phyloP scores from a whole-genome alignment of 2,888 invertebrate species.

The Pimpla rufipes region DNA sequence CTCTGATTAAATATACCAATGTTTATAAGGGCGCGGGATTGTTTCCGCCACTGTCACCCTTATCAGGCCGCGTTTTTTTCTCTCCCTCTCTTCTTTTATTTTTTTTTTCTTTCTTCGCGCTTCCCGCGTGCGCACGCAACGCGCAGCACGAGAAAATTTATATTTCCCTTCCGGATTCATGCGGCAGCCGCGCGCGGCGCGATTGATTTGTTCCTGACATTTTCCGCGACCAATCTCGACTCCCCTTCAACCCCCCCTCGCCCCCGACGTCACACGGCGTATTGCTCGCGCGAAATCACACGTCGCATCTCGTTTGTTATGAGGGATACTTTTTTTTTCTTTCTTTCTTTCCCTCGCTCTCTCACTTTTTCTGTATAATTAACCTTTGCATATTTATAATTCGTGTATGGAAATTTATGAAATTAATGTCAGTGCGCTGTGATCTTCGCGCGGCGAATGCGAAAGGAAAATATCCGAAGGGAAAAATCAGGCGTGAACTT shows the following conservation, averaged over 20 bases:
- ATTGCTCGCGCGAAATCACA: background rate
- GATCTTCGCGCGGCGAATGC: background rate
- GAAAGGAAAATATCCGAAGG: background rate
- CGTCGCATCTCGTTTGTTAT: constrained; percentile 14
- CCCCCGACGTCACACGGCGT: background rate
- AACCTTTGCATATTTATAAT: constrained; percentile 45
- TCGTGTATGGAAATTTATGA: constrained; percentile 38
- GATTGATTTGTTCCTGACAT: constrained; percentile 47
- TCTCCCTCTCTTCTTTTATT: constrained; percentile 3
- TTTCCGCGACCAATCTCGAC: constrained; percentile 9
- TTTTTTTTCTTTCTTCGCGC: background rate
- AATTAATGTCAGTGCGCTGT: constrained; percentile 30
- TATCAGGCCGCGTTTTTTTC: constrained; percentile 9
- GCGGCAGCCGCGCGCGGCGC: background rate
- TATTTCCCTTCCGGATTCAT: constrained; percentile 10
- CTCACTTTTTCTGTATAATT: constrained; percentile 17
- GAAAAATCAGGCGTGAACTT: too few species aligned
- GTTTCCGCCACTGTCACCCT: constrained; percentile 2
- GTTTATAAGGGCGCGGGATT: constrained; percentile 39
- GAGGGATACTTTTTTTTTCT: constrained; percentile 3
- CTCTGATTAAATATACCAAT: constrained; percentile 58
- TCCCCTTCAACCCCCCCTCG: background rate
- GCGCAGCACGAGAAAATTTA: constrained; percentile 1
- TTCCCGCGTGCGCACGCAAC: background rate
- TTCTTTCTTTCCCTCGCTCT: background rate